These are phyloP conservation scores for Mesembrinibis cayennensis DNA, from an alignment of 2,113 vertebrate species.

Conservation along the genomic window DNA sequence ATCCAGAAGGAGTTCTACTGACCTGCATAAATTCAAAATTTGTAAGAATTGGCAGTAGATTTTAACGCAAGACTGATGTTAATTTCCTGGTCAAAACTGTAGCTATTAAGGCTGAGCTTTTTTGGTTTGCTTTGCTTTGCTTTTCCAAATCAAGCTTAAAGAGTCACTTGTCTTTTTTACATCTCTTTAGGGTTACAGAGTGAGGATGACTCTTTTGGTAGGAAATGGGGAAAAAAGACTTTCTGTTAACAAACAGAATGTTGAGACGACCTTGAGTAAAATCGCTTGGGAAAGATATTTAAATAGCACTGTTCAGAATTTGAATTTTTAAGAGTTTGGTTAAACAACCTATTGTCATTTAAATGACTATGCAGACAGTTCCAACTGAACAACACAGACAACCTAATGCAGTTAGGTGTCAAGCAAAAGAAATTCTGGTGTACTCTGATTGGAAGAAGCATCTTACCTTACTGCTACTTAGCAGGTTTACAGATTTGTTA, in stretches of 20 bases:
- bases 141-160: neutral
- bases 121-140: neutral
- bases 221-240: neutral
- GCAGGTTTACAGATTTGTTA: neutral
- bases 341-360: neutral
- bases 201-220: neutral
- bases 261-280: neutral
- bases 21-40: neutral
- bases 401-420: neutral
- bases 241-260: neutral
- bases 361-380: neutral
- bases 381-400: neutral
- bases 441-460: slow-evolving; percentile 1
- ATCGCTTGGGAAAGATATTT: neutral
- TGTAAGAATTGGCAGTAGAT: neutral
- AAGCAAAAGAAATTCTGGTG: neutral
- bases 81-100: neutral
- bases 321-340: neutral
- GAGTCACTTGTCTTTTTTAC: neutral
- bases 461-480: neutral
- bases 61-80: neutral
- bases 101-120: neutral
- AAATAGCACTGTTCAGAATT: neutral
- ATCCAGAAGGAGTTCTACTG: slow-evolving; percentile 22
- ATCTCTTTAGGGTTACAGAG: neutral